These are phyloP conservation scores for Tinea trinotella DNA, from an alignment of 2,888 invertebrate genomes.

Conservation along the genomic window DNA sequence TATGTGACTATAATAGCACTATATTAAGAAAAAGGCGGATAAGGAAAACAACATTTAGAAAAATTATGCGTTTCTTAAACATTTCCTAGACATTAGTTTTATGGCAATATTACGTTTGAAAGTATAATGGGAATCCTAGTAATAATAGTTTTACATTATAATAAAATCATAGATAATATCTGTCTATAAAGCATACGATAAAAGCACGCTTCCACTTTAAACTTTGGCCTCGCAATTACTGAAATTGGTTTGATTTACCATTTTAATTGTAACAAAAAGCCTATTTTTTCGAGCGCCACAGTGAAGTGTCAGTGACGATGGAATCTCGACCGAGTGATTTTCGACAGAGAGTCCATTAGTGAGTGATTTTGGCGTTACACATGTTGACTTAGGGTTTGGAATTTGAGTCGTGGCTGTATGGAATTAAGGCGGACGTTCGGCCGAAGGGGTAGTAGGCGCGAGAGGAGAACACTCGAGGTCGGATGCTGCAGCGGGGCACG, in stretches of 20 bases:
- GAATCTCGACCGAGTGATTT: slow-evolving; percentile 70
- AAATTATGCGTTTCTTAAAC: neutral
- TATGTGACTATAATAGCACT: neutral
- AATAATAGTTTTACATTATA: neutral
- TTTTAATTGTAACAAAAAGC: slow-evolving; percentile 73
- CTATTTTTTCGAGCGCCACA: slow-evolving; percentile 59
- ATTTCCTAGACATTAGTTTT: too few relatives aligned
- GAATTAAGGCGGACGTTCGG: slow-evolving; percentile 66
- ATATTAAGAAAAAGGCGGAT: too few relatives aligned
- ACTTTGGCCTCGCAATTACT: slow-evolving; percentile 70
- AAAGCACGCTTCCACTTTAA: slow-evolving; percentile 38
- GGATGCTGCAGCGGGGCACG: slow-evolving; percentile 62
- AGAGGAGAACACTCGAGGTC: slow-evolving; percentile 71
- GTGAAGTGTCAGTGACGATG: slow-evolving; percentile 46
- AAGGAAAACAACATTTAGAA: neutral
- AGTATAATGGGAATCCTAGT: neutral
- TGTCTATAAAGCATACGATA: neutral
- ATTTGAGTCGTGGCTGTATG: slow-evolving; percentile 64
- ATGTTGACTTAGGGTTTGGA: slow-evolving; percentile 39
- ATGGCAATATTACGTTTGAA: neutral
- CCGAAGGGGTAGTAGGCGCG: slow-evolving; percentile 67
- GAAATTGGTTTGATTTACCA: slow-evolving; percentile 73
- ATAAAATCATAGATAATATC: neutral
- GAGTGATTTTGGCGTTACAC: slow-evolving; percentile 42
- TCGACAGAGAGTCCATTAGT: slow-evolving; percentile 62